Evolutionary conservation across 2,797 vertebrate species (phyloP).

Genomic region (Pipistrellus pipistrellus): DNA sequence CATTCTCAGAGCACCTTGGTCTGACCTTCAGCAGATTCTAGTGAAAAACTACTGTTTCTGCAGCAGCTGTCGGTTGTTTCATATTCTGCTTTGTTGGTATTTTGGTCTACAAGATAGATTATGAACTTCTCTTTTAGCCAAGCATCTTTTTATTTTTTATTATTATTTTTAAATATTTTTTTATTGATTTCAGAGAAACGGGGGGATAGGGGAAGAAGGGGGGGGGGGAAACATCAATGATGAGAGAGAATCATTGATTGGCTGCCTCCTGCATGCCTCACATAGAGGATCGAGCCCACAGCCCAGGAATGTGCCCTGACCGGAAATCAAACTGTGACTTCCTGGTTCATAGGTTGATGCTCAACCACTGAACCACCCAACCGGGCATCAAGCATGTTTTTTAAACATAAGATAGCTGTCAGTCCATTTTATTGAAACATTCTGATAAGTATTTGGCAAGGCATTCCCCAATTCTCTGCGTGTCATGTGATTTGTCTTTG

Average conservation of each 20-base stretch:
- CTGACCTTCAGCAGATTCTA: not conserved
- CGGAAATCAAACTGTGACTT: no score
- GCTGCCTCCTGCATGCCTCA: no score
- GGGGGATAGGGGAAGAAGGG: no score
- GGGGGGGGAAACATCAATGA: no score
- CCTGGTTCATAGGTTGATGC: no score
- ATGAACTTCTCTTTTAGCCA: slow-evolving; percentile 23
- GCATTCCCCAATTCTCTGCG: not conserved
- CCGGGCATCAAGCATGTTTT: not conserved
- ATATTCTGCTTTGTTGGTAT: slow-evolving; percentile 16
- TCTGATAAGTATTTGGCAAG: slow-evolving; percentile 60
- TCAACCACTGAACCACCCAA: no score
- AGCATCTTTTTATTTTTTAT: not conserved
- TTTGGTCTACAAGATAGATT: slow-evolving; percentile 11
- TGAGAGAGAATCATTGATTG: no score
- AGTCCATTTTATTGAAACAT: slow-evolving; percentile 31
- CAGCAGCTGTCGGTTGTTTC: not conserved
- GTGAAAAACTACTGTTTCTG: not conserved
- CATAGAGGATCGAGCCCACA: no score
- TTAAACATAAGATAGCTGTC: slow-evolving; percentile 28
- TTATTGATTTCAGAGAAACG: no score
- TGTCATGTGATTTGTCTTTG: slow-evolving; percentile 39
- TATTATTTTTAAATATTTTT: no score
- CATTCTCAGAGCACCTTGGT: not conserved
- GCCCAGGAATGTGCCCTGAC: no score